Evolutionary conservation across 2,797 vertebrate species (phyloP).

Genomic region (Meda fulgida): DNA sequence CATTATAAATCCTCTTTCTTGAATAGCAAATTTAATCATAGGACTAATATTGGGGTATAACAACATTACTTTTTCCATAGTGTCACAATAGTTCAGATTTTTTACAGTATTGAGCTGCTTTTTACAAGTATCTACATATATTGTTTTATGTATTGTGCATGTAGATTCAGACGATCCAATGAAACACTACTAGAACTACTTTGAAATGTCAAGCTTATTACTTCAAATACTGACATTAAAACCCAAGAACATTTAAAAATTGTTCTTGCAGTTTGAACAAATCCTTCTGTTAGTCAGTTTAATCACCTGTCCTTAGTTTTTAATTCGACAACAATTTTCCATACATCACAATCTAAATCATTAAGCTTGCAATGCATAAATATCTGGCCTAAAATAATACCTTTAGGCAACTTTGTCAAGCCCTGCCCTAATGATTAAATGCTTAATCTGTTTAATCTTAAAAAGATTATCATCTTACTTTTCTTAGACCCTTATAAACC

Average conservation of each 20-base stretch:
- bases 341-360: not conserved
- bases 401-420: not conserved
- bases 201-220: not conserved
- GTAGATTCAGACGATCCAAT: not conserved
- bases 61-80: not conserved
- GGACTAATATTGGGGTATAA: not conserved
- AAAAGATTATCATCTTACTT: conserved; percentile 3
- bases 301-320: not conserved
- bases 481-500: conserved; percentile 32
- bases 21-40: not conserved
- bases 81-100: not conserved
- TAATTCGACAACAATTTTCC: not conserved
- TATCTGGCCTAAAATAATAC: not conserved
- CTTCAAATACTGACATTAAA: not conserved
- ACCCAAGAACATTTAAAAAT: not conserved
- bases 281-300: not conserved
- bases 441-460: conserved; percentile 8
- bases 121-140: not conserved
- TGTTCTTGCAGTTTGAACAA: not conserved
- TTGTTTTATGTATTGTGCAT: not conserved
- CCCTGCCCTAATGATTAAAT: not conserved
- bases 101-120: not conserved
- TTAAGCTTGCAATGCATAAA: not conserved
- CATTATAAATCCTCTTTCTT: not conserved
- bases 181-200: not conserved